Evolutionary conservation across 2,113 vertebrate species (phyloP).

Genomic region (Malaclemys terrapin): DNA sequence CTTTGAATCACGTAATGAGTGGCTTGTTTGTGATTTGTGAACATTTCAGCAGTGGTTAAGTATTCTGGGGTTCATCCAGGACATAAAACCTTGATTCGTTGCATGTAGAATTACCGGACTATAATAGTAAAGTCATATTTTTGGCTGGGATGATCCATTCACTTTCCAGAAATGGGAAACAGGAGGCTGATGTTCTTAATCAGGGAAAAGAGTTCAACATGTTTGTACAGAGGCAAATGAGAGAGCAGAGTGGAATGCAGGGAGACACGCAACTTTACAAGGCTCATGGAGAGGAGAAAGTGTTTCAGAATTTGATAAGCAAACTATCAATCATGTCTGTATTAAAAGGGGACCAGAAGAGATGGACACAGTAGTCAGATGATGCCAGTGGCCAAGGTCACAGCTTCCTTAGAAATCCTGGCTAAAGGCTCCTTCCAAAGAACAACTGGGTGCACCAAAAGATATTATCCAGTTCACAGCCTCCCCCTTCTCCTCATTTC

Average conservation of each 20-base stretch:
- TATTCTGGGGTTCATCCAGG: background rate
- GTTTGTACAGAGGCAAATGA: background rate
- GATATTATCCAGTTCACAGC: background rate
- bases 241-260: background rate
- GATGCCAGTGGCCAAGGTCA: background rate
- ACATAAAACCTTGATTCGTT: background rate
- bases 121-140: background rate
- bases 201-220: background rate
- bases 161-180: background rate
- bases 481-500: background rate
- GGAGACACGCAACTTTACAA: background rate
- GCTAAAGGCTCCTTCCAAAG: background rate
- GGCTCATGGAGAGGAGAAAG: background rate
- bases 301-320: background rate
- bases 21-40: background rate
- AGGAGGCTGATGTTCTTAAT: background rate
- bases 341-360: background rate
- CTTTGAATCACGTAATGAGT: background rate
- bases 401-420: background rate
- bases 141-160: background rate
- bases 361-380: background rate
- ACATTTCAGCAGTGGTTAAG: background rate
- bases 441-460: background rate
- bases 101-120: background rate
- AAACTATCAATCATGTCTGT: background rate